Conservation (phyloP, 2,113 vertebrate species). For the Forbesichthys agassizii region DNA sequence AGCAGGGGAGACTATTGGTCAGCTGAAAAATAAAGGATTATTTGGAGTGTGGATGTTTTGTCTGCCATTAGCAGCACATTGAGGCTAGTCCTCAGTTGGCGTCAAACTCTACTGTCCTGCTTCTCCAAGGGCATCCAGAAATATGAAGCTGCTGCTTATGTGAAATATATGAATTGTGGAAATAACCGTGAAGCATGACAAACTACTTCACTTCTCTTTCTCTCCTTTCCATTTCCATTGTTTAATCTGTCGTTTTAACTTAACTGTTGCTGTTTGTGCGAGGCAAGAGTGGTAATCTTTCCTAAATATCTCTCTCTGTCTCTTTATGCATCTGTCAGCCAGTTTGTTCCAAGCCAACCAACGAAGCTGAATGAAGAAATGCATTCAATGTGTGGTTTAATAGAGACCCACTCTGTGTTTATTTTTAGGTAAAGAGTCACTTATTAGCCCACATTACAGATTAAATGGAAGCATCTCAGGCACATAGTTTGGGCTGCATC, state of each 20-base stretch:
- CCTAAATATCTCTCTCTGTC: background rate
- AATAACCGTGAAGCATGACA: constrained; percentile 35
- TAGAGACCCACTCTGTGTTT: constrained; percentile 6
- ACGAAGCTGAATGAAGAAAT: constrained; percentile 74
- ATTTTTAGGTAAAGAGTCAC: constrained; percentile 3
- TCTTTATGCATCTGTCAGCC: constrained; percentile 29
- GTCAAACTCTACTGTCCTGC: constrained; percentile 24
- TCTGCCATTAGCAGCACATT: constrained; percentile 27
- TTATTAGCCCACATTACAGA: constrained; percentile 7
- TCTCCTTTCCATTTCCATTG: constrained; percentile 19
- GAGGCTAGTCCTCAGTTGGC: constrained; percentile 17
- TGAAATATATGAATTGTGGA: constrained; percentile 16
- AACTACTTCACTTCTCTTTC: constrained; percentile 19
- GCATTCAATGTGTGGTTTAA: constrained; percentile 10
- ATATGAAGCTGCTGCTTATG: constrained; percentile 41
- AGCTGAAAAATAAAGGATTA: constrained; percentile 19
- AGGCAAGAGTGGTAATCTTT: constrained; percentile 57
- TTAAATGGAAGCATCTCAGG: background rate
- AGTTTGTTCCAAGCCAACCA: constrained; percentile 32
- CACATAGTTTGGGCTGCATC: constrained; percentile 44
- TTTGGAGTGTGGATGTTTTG: constrained; percentile 25
- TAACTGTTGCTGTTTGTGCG: constrained; percentile 41
- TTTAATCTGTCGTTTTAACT: constrained; percentile 35
- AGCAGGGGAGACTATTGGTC: constrained; percentile 30
- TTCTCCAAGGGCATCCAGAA: constrained; percentile 11